Base-by-base conservation (phyloP, 2,888 invertebrate genomes). In the Oligia fasciuncula region DNA sequence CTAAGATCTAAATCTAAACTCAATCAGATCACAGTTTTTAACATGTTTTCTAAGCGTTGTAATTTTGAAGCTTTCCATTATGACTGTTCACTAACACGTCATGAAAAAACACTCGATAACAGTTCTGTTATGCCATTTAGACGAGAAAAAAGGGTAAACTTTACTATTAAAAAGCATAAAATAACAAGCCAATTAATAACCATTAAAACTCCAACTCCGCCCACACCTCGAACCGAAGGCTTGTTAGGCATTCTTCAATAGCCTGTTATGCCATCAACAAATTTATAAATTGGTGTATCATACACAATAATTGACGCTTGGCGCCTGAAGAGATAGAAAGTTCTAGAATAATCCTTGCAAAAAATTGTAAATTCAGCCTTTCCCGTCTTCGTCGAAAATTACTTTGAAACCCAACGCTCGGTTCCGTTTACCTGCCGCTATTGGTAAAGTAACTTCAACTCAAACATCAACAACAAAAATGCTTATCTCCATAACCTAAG, bases 281-380 rank as follows among this genome's bases (percentile, higher is more conserved):
- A 84, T 60, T 87, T 75, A 40, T 43, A 65, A 84, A 84, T 73
- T 79, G 62, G 63, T 40, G 19, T 69, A 76, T 49, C 49, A 60
- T 66, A 68, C 51, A 72, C n/a, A 74, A 67, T 74, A 77, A 87
- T 81, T 73, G 66, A 66, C 23, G 68, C 43, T 35, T 17, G 19
- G 63, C 4, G 62, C 63, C 29, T 54, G 73, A 69, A 70, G 63
- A 67, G 19, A 62, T 69, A 17, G 23, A 68, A 68, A 71, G 80
- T 63, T 63, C n/a, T 13, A 13, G n/a, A 54, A 51, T 35, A 14
- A 69, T 51, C 11, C 14, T 76, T 46, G 9, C 14, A 62, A 40
- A 23, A 54, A 67, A 60, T 49, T 62, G 35, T 62, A 17, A 73
- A 73, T 75, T 73, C 40, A 51, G 11, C n/a, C 23, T 35, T 63